Evolutionary conservation across 2,888 invertebrate genomes (phyloP).

Genomic region (Pyrrhosoma nymphula): DNA sequence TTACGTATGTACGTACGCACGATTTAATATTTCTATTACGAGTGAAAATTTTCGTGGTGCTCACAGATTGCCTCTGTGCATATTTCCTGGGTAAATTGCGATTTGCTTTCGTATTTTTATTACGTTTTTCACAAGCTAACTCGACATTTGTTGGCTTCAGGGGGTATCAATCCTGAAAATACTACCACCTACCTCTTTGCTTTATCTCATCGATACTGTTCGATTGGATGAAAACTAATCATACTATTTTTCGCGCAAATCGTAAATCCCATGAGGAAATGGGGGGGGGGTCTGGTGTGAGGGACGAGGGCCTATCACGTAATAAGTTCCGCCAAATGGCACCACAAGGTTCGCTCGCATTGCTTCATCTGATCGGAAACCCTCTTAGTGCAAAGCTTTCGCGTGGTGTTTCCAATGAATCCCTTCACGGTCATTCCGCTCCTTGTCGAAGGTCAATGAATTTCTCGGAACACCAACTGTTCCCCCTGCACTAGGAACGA

Average conservation of each 20-base stretch:
- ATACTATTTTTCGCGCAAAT: background rate
- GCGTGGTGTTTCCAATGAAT: constrained; percentile 2
- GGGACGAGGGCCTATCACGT: background rate
- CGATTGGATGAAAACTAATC: background rate
- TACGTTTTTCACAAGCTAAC: background rate
- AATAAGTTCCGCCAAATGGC: background rate
- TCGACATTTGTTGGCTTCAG: background rate
- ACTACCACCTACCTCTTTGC: background rate
- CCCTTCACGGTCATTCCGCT: background rate
- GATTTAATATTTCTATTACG: background rate
- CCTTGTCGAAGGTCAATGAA: constrained; percentile 5
- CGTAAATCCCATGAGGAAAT: background rate
- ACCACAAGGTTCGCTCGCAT: background rate
- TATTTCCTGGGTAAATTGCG: background rate
- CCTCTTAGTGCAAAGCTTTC: background rate
- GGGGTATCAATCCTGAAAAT: background rate
- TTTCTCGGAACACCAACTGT: constrained; percentile 17
- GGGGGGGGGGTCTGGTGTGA: background rate
- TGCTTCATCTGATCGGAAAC: background rate
- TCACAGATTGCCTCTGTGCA: background rate
- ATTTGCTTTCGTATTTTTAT: background rate
- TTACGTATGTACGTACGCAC: background rate
- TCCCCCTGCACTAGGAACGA: background rate
- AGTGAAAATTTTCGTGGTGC: background rate
- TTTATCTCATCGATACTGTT: background rate